A percentile compares a stretch with the other conserved stretches of the same genome.
Conservation (phyloP, 2,113 vertebrate species). For the Euleptes europaea region DNA sequence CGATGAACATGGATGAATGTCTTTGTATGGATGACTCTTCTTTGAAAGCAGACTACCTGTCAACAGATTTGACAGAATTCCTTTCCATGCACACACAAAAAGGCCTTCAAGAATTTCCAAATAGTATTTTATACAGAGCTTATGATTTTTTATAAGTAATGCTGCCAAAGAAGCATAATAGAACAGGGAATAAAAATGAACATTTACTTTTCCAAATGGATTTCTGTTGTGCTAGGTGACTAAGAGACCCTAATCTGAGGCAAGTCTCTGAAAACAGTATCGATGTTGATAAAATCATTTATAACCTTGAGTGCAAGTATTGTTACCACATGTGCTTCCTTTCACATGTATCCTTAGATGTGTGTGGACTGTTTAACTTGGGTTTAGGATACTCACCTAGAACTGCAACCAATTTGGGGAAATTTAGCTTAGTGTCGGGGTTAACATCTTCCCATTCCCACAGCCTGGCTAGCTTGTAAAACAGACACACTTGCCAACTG, state of each 20-base stretch:
- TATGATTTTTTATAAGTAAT: not conserved
- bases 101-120: conserved; percentile 34
- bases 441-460: too few relatives aligned
- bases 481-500: too few relatives aligned
- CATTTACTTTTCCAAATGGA: not conserved
- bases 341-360: too few relatives aligned
- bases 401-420: too few relatives aligned
- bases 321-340: too few relatives aligned
- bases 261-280: not conserved
- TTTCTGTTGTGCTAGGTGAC: not conserved
- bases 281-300: not conserved
- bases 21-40: conserved; percentile 32
- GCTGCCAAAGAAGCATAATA: conserved; percentile 12
- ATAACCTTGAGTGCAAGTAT: not conserved
- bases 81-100: conserved; percentile 28
- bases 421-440: too few relatives aligned
- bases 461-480: too few relatives aligned
- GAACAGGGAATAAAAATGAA: not conserved
- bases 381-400: too few relatives aligned
- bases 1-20: conserved; percentile 17
- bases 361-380: too few relatives aligned
- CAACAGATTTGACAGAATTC: conserved; percentile 42
- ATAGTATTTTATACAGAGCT: not conserved
- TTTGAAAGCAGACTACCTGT: conserved; percentile 15
- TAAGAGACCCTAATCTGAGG: not conserved